These are phyloP conservation scores for Drosophila saltans DNA, from an alignment of 1,140 invertebrate genomes.

Conservation along the genomic window DNA sequence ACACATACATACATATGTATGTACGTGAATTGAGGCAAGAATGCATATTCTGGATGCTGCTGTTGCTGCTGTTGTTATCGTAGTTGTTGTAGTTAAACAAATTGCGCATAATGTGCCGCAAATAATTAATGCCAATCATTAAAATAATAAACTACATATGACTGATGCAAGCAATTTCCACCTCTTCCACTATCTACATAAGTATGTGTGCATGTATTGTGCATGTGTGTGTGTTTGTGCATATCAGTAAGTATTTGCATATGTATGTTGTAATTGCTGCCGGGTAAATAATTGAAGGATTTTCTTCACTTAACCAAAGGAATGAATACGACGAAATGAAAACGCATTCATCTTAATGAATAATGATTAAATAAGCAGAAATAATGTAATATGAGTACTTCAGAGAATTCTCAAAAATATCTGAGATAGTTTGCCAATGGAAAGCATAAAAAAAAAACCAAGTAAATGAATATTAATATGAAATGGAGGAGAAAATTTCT, in stretches of 20 bases:
- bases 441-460: background rate
- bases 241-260: too few relatives aligned
- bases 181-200: background rate
- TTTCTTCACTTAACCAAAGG: slow-evolving; percentile 9
- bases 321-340: background rate
- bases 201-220: background rate
- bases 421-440: background rate
- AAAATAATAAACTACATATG: slow-evolving; percentile 77
- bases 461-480: background rate
- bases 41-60: slow-evolving; percentile 40
- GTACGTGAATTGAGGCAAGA: background rate
- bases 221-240: background rate
- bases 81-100: slow-evolving; percentile 46
- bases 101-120: slow-evolving; percentile 73
- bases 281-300: slow-evolving; percentile 61
- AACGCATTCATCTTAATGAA: slow-evolving; percentile 3
- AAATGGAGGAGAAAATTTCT: background rate
- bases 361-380: slow-evolving; percentile 56
- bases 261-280: background rate
- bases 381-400: slow-evolving; percentile 10
- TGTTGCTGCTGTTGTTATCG: slow-evolving; percentile 17
- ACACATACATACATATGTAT: background rate
- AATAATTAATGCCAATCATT: slow-evolving; percentile 78
- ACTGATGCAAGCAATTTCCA: slow-evolving; percentile 30
- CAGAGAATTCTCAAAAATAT: slow-evolving; percentile 1